These are phyloP conservation scores for Formica aserva DNA, from an alignment of 2,888 invertebrate genomes.

Conservation along the genomic window DNA sequence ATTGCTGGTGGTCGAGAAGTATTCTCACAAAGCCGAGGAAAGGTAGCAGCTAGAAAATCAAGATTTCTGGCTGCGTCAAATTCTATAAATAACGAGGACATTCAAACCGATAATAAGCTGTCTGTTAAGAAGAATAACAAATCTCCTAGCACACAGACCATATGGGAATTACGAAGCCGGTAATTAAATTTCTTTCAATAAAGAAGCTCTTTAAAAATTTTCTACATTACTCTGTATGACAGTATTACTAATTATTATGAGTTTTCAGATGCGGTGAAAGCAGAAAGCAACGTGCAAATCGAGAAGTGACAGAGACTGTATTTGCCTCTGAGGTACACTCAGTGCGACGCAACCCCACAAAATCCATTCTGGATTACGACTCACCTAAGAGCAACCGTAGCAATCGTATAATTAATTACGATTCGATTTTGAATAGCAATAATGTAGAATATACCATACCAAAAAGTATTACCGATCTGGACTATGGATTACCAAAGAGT, in stretches of 20 bases:
- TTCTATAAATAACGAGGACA: conserved; percentile 83
- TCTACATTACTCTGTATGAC: too few relatives aligned
- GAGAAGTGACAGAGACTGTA: conserved; percentile 88
- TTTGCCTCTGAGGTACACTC: conserved; percentile 89
- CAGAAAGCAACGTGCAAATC: conserved; percentile 85
- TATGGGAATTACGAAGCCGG: conserved; percentile 88
- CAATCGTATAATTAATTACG: conserved; percentile 83
- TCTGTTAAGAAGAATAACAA: conserved; percentile 86
- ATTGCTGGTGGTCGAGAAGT: conserved; percentile 94
- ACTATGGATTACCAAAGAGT: conserved; percentile 84
- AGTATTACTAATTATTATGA: conserved; percentile 3
- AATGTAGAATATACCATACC: conserved; percentile 84
- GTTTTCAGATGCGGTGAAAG: conserved; percentile 84
- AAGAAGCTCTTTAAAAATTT: background rate
- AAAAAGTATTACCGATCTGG: conserved; percentile 84
- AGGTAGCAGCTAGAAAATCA: conserved; percentile 90
- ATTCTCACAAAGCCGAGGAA: conserved; percentile 93
- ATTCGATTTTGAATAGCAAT: conserved; percentile 85
- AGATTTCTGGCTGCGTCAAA: conserved; percentile 86
- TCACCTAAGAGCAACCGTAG: conserved; percentile 83
- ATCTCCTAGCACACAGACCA: conserved; percentile 87
- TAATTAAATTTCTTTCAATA: conserved; percentile 70
- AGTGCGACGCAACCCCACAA: conserved; percentile 86
- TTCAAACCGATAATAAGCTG: conserved; percentile 83
- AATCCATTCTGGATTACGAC: conserved; percentile 84